Percentiles rank a stretch among this genome's conserved stretches.
phyloP scores from a whole-genome alignment of 2,888 invertebrate species.

The Chymomyza caudatula region DNA sequence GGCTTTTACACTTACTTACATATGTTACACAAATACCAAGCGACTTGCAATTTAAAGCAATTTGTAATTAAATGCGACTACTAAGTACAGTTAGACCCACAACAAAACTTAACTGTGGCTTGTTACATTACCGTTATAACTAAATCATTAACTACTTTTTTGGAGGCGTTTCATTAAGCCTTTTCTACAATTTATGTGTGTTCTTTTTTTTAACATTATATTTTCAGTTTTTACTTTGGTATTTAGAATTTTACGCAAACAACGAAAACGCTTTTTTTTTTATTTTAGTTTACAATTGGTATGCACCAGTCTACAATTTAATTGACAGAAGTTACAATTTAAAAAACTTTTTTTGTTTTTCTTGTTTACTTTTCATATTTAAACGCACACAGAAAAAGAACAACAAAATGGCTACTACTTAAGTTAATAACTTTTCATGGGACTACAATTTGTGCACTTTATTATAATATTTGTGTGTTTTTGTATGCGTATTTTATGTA shows the following conservation, averaged over 20 bases:
- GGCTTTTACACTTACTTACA: not conserved
- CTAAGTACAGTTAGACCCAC: no score
- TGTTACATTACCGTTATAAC: no score
- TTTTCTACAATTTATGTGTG: not conserved
- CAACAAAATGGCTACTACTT: conserved; percentile 48
- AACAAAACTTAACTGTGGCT: not conserved
- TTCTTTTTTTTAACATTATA: conserved; percentile 1
- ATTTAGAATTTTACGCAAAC: conserved; percentile 8
- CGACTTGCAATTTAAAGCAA: not conserved
- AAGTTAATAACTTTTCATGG: conserved; percentile 44
- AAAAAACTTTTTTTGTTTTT: conserved; percentile 43
- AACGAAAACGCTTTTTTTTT: conserved; percentile 28
- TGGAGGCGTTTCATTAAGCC: not conserved
- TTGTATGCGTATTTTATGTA: not conserved
- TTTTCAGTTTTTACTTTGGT: not conserved
- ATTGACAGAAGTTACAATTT: conserved; percentile 79
- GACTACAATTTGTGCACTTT: conserved; percentile 7
- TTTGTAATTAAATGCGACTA: not conserved
- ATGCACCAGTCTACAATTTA: conserved; percentile 78
- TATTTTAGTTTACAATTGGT: conserved; percentile 48
- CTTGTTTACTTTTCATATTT: not conserved
- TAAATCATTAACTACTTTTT: not conserved
- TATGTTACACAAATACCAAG: not conserved
- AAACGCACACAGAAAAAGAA: conserved; percentile 32
- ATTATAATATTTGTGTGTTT: not conserved